Base-by-base conservation (phyloP, 2,797 vertebrate genomes). In the Notoglanidium macrostoma region DNA sequence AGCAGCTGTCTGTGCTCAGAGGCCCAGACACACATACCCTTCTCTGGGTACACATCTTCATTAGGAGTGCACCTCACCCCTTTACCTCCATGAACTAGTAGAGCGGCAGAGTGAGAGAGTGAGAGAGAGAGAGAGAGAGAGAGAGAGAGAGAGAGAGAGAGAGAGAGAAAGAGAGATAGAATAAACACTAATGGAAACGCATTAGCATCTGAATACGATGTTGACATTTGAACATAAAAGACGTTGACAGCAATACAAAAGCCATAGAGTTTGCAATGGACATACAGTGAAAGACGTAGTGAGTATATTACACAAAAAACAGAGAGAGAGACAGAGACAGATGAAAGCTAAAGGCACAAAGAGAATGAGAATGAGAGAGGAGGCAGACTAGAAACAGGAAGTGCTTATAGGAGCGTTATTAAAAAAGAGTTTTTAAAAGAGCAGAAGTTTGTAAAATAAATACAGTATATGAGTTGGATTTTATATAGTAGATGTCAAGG, bases 21-120 rank as follows among this genome's bases (percentile, higher is more conserved):
- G 65, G 46, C 57, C 73, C 14, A 17, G 11, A 85, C 74, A 29
- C 91, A 96, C 95, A 12, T 96, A 99, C 98, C 96, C 97, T 99
- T 99, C 93, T 99, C 98, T 93, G 98, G 98, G 93, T 95, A 96
- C 86, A 96, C 96, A 92, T 99, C 98, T 95, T 99, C 98, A 91
- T 96, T 99, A 89, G 97, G 95, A 44, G 97, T 96, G 96, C 94
- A 98, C 94, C 98, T 96, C 95, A 97, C 93, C 86, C 98, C 98
- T 95, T 98, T 98, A 90, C 98, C 98, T 96, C 97, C 97, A 81
- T 98, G 97, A 89, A 99, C 98, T 99, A 93, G 55, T 11, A 86
- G n/a, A 44, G 32, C 7, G n/a, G 32, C 5, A 29, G n/a, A 76
- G 54, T 54, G 17, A 70, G 55, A 21, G 26, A 65, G 49, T 63